Percentiles rank a stretch among this genome's conserved stretches.
Conservation (phyloP, 2,113 vertebrate genomes). For the Naja naja region DNA sequence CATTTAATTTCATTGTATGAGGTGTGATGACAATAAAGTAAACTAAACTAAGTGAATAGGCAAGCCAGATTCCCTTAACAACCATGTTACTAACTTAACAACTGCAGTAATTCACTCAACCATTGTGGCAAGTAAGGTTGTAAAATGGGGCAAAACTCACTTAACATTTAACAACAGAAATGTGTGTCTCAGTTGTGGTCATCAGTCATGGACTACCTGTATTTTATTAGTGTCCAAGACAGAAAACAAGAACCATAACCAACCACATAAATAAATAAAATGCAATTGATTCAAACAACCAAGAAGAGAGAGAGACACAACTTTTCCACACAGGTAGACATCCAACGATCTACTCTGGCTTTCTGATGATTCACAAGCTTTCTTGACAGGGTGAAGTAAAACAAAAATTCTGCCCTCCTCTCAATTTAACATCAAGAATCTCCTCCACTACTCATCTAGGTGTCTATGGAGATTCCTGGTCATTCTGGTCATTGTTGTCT, state of each 20-base stretch:
- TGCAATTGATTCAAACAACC: neutral
- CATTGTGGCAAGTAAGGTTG: neutral
- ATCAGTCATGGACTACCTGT: neutral
- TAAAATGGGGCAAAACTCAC: neutral
- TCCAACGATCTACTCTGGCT: neutral
- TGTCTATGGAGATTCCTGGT: no score
- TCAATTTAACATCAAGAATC: neutral
- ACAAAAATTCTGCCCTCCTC: neutral
- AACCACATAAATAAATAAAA: neutral
- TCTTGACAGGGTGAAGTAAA: neutral
- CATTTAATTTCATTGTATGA: no score
- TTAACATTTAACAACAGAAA: no score
- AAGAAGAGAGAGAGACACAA: neutral
- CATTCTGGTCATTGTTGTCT: no score
- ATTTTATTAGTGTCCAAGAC: neutral
- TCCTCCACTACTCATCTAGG: neutral
- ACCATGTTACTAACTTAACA: neutral
- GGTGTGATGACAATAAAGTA: no score
- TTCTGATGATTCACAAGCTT: neutral
- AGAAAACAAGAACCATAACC: neutral
- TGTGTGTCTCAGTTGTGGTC: no score
- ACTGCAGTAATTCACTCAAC: neutral
- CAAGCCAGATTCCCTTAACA: neutral
- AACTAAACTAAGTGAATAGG: no score
- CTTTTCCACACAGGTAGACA: neutral